Percentiles rank a stretch among this genome's conserved stretches.
phyloP scores from a whole-genome alignment of 2,797 vertebrate genomes.

The Cygnus olor region DNA sequence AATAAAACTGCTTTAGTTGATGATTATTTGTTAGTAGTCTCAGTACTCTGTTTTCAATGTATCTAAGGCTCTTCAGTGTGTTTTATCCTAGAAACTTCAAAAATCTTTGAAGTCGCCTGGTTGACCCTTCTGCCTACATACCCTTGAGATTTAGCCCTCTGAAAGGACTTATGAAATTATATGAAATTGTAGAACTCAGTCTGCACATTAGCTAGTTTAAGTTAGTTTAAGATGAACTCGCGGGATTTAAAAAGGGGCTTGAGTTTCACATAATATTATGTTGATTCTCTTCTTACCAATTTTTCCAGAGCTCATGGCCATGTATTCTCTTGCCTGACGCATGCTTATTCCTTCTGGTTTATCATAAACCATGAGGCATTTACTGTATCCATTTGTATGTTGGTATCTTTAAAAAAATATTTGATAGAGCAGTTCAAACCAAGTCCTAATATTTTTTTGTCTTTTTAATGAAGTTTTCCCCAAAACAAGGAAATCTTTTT shows the following conservation, averaged over 20 bases:
- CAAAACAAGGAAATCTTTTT: neutral
- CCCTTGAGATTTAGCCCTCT: neutral
- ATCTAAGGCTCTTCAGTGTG: neutral
- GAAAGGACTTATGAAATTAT: neutral
- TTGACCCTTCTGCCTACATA: neutral
- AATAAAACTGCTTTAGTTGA: neutral
- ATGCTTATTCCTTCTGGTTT: neutral
- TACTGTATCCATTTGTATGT: neutral
- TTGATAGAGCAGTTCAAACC: neutral
- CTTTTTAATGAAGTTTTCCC: neutral
- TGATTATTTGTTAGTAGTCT: neutral
- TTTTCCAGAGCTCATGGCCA: neutral
- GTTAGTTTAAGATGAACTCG: neutral
- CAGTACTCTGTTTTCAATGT: neutral
- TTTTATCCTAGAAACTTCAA: neutral
- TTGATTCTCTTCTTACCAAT: neutral
- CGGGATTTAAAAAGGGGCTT: neutral
- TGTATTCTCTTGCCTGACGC: neutral
- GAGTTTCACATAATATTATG: neutral
- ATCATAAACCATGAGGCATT: neutral
- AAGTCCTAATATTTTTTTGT: neutral
- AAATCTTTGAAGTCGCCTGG: neutral
- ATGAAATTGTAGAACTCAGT: neutral
- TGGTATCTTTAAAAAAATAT: neutral
- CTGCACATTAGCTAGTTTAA: neutral